Evolutionary conservation across 2,113 vertebrate genomes (phyloP).

Genomic region (Promerops cafer): DNA sequence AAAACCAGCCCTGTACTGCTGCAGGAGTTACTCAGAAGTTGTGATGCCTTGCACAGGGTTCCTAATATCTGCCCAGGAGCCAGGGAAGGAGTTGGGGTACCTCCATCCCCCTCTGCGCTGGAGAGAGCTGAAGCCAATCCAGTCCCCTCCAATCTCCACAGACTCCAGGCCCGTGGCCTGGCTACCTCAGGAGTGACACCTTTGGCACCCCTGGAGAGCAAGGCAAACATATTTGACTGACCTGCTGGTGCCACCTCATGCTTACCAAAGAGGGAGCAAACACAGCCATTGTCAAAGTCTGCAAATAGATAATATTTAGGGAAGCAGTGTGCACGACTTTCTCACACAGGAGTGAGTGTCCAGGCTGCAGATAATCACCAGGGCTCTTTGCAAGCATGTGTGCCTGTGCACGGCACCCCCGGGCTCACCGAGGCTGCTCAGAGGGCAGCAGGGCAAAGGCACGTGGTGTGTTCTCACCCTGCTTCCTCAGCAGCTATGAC

Average conservation of each 20-base stretch:
- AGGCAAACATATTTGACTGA: neutral
- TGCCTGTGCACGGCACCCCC: fast-evolving
- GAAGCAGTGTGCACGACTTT: neutral
- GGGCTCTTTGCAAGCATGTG: neutral
- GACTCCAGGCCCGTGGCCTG: fast-evolving
- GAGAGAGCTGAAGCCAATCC: neutral
- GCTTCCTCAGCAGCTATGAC: neutral
- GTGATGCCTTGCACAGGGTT: neutral
- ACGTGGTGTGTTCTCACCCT: fast-evolving
- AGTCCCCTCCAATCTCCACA: neutral
- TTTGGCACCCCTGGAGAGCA: neutral
- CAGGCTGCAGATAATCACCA: neutral
- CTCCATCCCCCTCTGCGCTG: neutral
- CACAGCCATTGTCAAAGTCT: neutral
- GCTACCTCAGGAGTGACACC: neutral
- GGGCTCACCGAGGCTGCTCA: fast-evolving
- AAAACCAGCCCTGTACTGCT: neutral
- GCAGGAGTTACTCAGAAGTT: neutral
- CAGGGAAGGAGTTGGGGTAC: neutral
- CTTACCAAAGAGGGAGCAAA: neutral
- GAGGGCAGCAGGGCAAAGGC: neutral
- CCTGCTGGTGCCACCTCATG: neutral
- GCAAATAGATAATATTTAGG: neutral
- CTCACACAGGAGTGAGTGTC: fast-evolving
- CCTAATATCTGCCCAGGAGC: neutral